These are phyloP conservation scores for Danionella cerebrum DNA, from an alignment of 2,113 vertebrate genomes.

Conservation along the genomic window DNA sequence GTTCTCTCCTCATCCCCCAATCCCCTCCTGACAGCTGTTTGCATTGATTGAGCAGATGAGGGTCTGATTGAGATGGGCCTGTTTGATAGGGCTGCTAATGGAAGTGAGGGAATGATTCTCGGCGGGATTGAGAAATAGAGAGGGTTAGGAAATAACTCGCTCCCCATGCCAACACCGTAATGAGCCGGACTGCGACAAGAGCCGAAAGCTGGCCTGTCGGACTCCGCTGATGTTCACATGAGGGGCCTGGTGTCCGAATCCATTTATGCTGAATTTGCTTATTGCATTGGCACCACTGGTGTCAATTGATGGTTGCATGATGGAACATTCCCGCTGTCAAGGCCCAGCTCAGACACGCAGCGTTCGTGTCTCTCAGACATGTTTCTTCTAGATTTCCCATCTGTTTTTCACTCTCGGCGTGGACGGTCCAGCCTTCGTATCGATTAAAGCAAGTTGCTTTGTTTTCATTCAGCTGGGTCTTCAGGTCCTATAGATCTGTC, in stretches of 20 bases:
- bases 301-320: not conserved
- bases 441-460: slow-evolving; percentile 17
- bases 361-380: not conserved
- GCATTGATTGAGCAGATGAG: slow-evolving; percentile 48
- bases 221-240: not conserved
- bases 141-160: slow-evolving; percentile 17
- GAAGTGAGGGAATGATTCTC: slow-evolving; percentile 38
- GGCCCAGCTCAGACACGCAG: not conserved
- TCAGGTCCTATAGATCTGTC: slow-evolving; percentile 30
- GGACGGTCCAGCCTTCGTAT: slow-evolving; percentile 1
- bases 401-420: slow-evolving; percentile 8
- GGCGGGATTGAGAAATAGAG: slow-evolving; percentile 29
- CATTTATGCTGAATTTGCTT: slow-evolving; percentile 15
- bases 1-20: not conserved
- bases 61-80: slow-evolving; percentile 49
- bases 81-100: slow-evolving; percentile 39
- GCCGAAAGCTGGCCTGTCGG: not conserved
- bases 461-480: slow-evolving; percentile 25
- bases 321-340: not conserved
- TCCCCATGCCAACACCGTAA: slow-evolving; percentile 12
- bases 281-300: not conserved
- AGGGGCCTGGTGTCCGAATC: slow-evolving; percentile 7
- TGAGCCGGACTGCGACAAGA: not conserved
- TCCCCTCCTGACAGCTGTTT: slow-evolving; percentile 44
- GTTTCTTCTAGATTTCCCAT: not conserved